A percentile compares a stretch with the other conserved stretches of the same genome.
These are phyloP conservation scores for Ceratosolen fusciceps DNA, from an alignment of 1,140 invertebrate species.

Conservation along the genomic window DNA sequence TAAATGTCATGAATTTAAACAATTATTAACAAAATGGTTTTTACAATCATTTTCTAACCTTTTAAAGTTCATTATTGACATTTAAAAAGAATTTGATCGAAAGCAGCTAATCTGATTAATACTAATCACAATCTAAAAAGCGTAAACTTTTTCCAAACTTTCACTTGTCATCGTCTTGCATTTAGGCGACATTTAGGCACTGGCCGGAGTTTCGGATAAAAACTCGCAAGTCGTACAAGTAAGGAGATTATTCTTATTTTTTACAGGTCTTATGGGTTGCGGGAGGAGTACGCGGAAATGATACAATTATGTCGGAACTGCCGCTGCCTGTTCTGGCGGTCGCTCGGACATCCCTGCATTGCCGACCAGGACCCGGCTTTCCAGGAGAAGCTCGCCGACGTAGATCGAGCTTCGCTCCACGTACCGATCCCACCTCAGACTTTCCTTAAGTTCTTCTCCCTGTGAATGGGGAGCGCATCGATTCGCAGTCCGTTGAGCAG, in stretches of 20 bases:
- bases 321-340: slow-evolving; percentile 96
- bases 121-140: no score
- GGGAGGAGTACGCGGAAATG: slow-evolving; percentile 96
- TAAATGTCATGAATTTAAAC: no score
- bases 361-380: slow-evolving; percentile 86
- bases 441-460: slow-evolving; percentile 92
- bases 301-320: slow-evolving; percentile 95
- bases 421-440: slow-evolving; percentile 89
- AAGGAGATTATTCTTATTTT: background rate
- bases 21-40: no score
- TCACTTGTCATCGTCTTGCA: no score
- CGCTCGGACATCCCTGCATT: slow-evolving; percentile 90
- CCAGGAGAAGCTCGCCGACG: slow-evolving; percentile 82
- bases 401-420: slow-evolving; percentile 83
- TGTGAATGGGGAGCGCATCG: slow-evolving; percentile 69
- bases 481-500: slow-evolving; percentile 9
- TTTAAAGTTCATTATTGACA: no score
- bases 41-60: no score
- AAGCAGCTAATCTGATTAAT: no score
- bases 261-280: slow-evolving; percentile 86
- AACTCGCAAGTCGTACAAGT: no score
- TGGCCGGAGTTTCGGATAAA: no score
- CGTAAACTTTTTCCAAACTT: no score
- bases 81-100: no score
- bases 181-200: background rate